Percentiles rank a stretch among this genome's conserved stretches.
Conservation (phyloP, 2,888 invertebrate species). For the Digitonthophagus gazella region DNA sequence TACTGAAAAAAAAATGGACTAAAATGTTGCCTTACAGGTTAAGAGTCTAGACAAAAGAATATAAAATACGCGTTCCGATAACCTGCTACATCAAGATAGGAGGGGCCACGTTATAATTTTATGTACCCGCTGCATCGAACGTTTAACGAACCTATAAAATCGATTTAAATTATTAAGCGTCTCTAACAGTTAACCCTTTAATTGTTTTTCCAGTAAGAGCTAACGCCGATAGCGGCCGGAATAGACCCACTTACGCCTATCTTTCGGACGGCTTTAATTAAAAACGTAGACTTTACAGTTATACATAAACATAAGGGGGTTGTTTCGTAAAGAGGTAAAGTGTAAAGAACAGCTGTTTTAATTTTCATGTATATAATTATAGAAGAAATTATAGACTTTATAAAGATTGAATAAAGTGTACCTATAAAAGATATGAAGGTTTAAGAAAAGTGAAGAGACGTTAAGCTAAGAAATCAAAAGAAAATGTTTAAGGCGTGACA, state of each 20-base stretch:
- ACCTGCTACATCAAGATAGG: not conserved
- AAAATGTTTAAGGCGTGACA: constrained; percentile 11
- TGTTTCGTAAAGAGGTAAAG: not conserved
- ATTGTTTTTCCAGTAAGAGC: not conserved
- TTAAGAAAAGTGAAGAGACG: not conserved
- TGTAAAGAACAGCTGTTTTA: not conserved
- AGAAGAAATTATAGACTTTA: not conserved
- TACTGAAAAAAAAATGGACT: not conserved
- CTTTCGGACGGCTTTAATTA: not conserved
- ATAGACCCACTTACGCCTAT: not conserved
- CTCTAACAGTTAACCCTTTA: not conserved
- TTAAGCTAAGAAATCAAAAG: not conserved
- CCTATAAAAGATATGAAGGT: no score
- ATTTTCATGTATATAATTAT: no score
- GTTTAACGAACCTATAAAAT: not conserved
- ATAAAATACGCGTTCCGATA: not conserved
- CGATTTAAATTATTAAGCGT: not conserved
- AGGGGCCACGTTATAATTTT: not conserved
- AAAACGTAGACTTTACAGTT: not conserved
- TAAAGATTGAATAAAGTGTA: no score
- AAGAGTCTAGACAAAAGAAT: not conserved
- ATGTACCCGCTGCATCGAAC: not conserved
- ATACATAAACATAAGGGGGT: not conserved
- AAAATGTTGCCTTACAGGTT: no score
- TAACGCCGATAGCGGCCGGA: not conserved